Base-by-base conservation (phyloP, 2,113 vertebrate genomes). In the Reinhardtius hippoglossoides region DNA sequence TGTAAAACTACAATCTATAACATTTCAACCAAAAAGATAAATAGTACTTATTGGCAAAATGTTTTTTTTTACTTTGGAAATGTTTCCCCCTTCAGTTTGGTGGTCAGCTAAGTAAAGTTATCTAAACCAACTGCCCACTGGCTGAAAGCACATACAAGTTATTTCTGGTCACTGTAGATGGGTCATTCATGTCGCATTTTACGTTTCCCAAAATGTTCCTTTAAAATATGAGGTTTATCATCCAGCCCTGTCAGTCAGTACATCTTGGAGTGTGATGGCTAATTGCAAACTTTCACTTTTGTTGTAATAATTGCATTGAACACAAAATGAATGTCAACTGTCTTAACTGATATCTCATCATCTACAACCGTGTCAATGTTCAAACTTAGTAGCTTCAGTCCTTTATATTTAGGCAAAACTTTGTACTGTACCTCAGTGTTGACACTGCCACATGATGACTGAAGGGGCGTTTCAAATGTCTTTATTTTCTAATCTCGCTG, bases 361-460 rank as follows among this genome's bases (percentile, higher is more conserved):
- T 60, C 20, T 44, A 20, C 40, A 44, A 42, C 37, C 31, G 42
- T 14, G 31, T 74, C 52, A 42, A 1, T 54, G 57, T 77, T 50
- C 7, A 31, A 31, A 31, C 31, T 7, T 31, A 16, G 16, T 50
- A 6, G 46, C 40, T 18, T 37, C 31, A 21, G 13, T 78, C 46
- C 46, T 50, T 18, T 16, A 2, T 56, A 26, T 62, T 61, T 73
- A 35, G 27, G 21, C 37, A 3, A 57, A 55, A 58, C 18, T 48
- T 48, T 52, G 52, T 76, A 63, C 50, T 83, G 76, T 76, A 70
- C 73, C 76, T 67, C 4, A 42, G 1, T 66, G 77, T 78, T 59
- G 21, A 84, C 86, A 83, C 87, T 82, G 78, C 87, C 87, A 79
- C 65, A n/a, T 68, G 21, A 15, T 2, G 48, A n/a, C 50, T 3